Base-by-base conservation (phyloP, 2,888 invertebrate species). In the Enchytraeus crypticus region DNA sequence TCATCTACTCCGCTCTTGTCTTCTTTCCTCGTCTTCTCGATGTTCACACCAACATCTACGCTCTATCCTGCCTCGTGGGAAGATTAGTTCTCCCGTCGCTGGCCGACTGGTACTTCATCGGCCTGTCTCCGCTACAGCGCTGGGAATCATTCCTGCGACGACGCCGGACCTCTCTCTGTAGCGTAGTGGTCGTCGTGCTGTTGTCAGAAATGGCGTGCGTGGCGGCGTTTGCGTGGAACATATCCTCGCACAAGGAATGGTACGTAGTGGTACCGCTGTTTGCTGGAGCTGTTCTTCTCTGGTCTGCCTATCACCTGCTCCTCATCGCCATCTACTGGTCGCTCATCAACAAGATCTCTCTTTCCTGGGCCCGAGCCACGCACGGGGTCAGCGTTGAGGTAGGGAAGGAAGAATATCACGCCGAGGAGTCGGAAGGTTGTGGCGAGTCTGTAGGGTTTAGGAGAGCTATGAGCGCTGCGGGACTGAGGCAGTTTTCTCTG, bases 161-260 rank as follows among this genome's bases (percentile, higher is more conserved):
- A 60, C 69, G 73, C 3, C 69, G 66, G 18, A 51, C 72, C 14
- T 26, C 69, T 33, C 67, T 74, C 27, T 70, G 72, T 61, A 57
- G 71, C 23, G 59, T 61, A 18, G 61, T 77, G 21, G 26, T 74
- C 21, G 49, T 67, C 3, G 60, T 74, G 23, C 68, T 73, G 51
- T 5, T 66, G 18, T 32, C 74, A 11, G 71, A 76, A 62, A 34
- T 74, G 26, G 61, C 65, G 8, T 70, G 71, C 33, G 71, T 67
- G 38, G 63, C 61, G n/a, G 32, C 73, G 34, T 67, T 72, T 59
- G 76, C 75, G 18, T 57, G 64, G 30, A 65, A 70, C 51, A 71
- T 73, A 18, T 69, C 71, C n/a, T 68, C 62, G 57, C 79, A 78
- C 64, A 77, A 79, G 63, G 79, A 79, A 61, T 79, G 79, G 79